Percentiles rank a stretch among this genome's conserved stretches.
These are phyloP conservation scores for Sitobion miscanthi DNA, from an alignment of 1,140 invertebrate species.

Conservation along the genomic window DNA sequence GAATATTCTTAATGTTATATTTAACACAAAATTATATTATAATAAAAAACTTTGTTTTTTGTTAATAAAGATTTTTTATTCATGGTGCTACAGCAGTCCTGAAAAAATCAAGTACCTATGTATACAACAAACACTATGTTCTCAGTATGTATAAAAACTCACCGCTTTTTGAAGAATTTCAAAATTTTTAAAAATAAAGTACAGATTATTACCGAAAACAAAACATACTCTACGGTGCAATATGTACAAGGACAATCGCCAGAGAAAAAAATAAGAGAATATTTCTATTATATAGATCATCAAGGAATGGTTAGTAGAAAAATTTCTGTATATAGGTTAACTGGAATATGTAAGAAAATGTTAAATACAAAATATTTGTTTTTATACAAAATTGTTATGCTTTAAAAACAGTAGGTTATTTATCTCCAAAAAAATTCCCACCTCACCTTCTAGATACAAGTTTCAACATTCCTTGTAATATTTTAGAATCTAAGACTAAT, in stretches of 20 bases:
- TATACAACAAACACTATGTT: neutral
- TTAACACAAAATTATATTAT: neutral
- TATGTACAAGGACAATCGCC: slow-evolving; percentile 91
- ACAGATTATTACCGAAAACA: neutral
- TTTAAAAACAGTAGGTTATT: no score
- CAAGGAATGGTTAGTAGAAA: slow-evolving; percentile 85
- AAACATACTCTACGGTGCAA: slow-evolving; percentile 59
- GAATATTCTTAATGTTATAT: neutral
- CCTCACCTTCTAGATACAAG: no score
- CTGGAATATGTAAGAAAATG: neutral
- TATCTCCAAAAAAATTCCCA: no score
- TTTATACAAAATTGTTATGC: no score
- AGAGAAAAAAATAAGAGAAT: slow-evolving; percentile 85
- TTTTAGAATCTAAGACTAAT: neutral
- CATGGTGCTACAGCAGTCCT: neutral
- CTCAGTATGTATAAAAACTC: neutral
- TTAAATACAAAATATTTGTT: neutral
- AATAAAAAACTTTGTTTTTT: neutral
- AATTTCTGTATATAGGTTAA: neutral
- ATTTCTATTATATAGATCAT: slow-evolving; percentile 98
- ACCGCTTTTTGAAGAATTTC: neutral
- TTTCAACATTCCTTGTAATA: neutral
- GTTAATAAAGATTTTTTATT: neutral
- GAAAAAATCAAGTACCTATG: neutral
- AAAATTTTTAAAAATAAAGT: neutral